These are phyloP conservation scores for Tachysurus vachellii DNA, from an alignment of 2,113 vertebrate species.

Conservation along the genomic window DNA sequence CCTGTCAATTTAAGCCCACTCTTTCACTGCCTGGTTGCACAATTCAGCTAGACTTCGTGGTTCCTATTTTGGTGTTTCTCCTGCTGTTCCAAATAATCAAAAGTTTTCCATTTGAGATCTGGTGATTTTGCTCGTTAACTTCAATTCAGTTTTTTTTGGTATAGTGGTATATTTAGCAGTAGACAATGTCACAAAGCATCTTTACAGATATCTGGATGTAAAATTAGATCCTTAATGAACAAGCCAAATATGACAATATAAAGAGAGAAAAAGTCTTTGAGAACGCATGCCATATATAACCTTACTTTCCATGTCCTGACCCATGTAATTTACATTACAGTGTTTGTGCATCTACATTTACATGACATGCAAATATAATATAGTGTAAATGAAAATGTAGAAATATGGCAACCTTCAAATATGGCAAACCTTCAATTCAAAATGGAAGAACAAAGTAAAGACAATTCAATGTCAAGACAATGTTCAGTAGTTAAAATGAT, in stretches of 20 bases:
- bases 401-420: background rate
- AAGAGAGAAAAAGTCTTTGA: background rate
- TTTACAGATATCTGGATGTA: background rate
- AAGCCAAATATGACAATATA: background rate
- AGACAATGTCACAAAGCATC: background rate
- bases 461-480: background rate
- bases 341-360: background rate
- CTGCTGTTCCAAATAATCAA: background rate
- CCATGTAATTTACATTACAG: background rate
- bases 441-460: background rate
- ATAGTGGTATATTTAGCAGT: background rate
- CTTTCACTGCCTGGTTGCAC: background rate
- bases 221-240: background rate
- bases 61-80: slow-evolving; percentile 15
- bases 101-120: background rate
- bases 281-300: background rate
- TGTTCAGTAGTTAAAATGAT: background rate
- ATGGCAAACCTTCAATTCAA: background rate
- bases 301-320: background rate
- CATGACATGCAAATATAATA: background rate
- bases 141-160: background rate
- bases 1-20: background rate
- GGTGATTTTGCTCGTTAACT: background rate
- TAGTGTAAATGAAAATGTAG: background rate
- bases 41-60: background rate